Evolutionary conservation across 2,797 vertebrate genomes (phyloP).

Genomic region (Falco peregrinus): DNA sequence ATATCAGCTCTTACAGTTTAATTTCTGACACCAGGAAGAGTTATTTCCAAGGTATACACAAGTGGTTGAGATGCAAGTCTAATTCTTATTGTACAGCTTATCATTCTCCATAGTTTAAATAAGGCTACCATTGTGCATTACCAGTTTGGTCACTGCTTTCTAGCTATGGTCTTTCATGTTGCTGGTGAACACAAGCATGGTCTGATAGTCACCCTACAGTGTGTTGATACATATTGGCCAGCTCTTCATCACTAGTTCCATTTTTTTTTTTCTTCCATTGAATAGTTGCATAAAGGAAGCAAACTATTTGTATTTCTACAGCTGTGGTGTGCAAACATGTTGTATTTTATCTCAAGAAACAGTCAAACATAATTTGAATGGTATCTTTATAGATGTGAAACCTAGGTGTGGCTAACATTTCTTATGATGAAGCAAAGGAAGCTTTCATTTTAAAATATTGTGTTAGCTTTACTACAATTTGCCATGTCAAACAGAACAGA

Average conservation of each 20-base stretch:
- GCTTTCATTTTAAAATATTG: neutral
- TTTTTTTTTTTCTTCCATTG: neutral
- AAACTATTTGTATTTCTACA: neutral
- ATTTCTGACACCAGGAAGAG: neutral
- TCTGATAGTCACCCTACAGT: neutral
- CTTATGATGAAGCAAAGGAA: neutral
- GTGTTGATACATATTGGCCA: neutral
- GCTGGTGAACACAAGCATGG: neutral
- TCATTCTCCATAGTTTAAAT: neutral
- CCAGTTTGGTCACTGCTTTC: neutral
- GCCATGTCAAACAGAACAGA: neutral
- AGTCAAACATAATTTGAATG: neutral
- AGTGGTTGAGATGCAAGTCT: neutral
- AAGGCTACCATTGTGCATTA: neutral
- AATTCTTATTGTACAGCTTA: neutral
- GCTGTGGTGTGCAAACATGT: neutral
- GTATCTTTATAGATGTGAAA: neutral
- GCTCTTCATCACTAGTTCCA: neutral
- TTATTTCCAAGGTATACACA: neutral
- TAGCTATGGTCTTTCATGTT: neutral
- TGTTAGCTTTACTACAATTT: neutral
- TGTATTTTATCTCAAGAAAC: neutral
- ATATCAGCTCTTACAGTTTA: neutral
- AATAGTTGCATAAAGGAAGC: neutral
- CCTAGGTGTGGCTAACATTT: neutral